Evolutionary conservation across 2,113 vertebrate species (phyloP), one percentile per base, ranked within the genome.

Genomic region (Microtus montanus): DNA sequence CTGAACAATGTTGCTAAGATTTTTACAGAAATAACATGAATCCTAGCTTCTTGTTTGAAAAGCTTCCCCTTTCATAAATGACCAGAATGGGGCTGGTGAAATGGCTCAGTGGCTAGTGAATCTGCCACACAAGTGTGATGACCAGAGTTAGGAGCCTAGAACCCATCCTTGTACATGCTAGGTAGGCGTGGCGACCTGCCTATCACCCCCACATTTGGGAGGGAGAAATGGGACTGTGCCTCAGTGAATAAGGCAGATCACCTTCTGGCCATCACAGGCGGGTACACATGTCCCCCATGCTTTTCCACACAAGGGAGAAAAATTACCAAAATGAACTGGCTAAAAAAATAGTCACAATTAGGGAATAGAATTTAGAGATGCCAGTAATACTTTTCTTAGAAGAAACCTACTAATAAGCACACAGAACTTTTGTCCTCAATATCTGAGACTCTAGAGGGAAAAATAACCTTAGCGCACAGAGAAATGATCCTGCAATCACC

Each of bases 361-460:
- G 91, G 68, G 84, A 78, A 78, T 9, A 97, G 92, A 94, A 10
- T 33, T 84, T 96, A 94, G 38, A 95, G 96, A 95, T 92, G 91
- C 47, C 26, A 96, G 80, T 95, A 96, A 66, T 3, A 47, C 44
- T 68, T 93, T 94, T 94, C 71, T 73, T 41, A 64, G 47, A 82
- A 88, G 44, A 94, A 85, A 85, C 6, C 33, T 44, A 74, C 15
- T 44, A 47, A 74, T 44, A 47, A 74, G 1, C 1, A 17, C 0
- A 35, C 0, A 73, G 22, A 70, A 95, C 61, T 2, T 75, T 75
- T 90, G n/a, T 28, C 88, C 63, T 93, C 63, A 71, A 64, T 87
- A 92, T 93, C 35, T 15, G 68, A 1, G 83, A 86, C 2, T 80
- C 7, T 41, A 73, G 20, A 71, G 52, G n/a, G 2, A 22, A 68